Conservation (phyloP, 2,797 vertebrate species). For the Acipenser oxyrinchus region DNA sequence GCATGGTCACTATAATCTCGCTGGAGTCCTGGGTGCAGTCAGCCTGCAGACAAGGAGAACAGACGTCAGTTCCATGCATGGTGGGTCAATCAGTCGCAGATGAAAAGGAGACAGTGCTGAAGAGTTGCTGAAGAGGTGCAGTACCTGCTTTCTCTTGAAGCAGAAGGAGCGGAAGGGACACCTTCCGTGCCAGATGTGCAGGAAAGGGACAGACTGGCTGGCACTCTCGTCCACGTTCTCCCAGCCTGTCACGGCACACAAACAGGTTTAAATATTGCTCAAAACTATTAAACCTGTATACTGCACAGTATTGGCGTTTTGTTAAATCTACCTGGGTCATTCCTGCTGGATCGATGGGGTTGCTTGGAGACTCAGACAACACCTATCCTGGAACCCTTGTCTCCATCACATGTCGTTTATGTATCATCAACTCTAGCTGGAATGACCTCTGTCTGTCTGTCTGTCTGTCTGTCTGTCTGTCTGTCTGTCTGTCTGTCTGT, state of each 20-base stretch:
- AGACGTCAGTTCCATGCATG: not conserved
- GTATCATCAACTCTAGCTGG: too few relatives aligned
- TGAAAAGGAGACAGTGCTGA: not conserved
- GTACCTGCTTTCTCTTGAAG: constrained; percentile 23
- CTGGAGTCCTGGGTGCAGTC: constrained; percentile 24
- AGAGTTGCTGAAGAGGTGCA: not conserved
- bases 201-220: constrained; percentile 35
- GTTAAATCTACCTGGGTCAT: too few relatives aligned
- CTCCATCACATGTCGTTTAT: too few relatives aligned
- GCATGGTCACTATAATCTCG: constrained; percentile 44
- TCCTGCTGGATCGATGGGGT: too few relatives aligned
- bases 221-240: constrained; percentile 39
- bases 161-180: constrained; percentile 44
- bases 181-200: constrained; percentile 43
- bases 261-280: not conserved
- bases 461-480: too few relatives aligned
- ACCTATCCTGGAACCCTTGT: too few relatives aligned
- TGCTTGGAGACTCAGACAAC: too few relatives aligned
- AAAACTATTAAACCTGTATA: not conserved
- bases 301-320: too few relatives aligned
- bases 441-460: too few relatives aligned
- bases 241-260: constrained; percentile 31
- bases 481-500: too few relatives aligned
- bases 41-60: constrained; percentile 19
- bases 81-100: too few relatives aligned